Conservation (phyloP, 1,140 invertebrate genomes). For the Eubasilissa regina region DNA sequence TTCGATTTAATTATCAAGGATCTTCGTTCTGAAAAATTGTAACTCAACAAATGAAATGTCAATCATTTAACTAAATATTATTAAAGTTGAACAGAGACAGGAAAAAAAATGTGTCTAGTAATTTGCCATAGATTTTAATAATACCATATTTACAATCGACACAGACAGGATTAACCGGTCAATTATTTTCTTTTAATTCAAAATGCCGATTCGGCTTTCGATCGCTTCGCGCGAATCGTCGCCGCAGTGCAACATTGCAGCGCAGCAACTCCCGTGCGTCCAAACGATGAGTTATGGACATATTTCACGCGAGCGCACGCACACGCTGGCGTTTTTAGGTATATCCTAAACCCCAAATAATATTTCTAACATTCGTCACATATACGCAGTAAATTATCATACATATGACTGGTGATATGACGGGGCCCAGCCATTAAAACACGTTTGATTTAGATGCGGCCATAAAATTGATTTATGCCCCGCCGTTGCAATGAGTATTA, state of each 20-base stretch:
- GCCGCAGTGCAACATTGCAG: constrained; percentile 25
- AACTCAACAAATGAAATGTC: no score
- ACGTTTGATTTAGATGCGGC: constrained; percentile 74
- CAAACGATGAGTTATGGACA: constrained; percentile 39
- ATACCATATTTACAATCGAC: no score
- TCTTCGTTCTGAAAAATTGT: no score
- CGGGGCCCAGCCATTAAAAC: constrained; percentile 73
- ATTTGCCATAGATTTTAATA: no score
- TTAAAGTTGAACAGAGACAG: no score
- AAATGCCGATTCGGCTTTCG: constrained; percentile 22
- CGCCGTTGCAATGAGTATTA: constrained; percentile 58
- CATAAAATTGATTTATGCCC: constrained; percentile 74
- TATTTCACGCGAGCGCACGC: constrained; percentile 39
- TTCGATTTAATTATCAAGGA: no score
- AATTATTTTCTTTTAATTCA: neutral
- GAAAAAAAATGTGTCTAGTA: no score
- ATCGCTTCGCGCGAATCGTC: constrained; percentile 8
- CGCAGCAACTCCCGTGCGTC: constrained; percentile 6
- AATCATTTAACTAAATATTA: no score
- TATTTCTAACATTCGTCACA: constrained; percentile 74
- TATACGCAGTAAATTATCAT: constrained; percentile 74
- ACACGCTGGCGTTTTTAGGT: constrained; percentile 44
- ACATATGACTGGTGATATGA: constrained; percentile 72
- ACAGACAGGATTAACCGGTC: neutral
- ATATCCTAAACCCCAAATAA: constrained; percentile 63